A percentile compares a stretch with the other conserved stretches of the same genome.
Conservation (phyloP, 2,113 vertebrate genomes). For the Dasypus novemcinctus region DNA sequence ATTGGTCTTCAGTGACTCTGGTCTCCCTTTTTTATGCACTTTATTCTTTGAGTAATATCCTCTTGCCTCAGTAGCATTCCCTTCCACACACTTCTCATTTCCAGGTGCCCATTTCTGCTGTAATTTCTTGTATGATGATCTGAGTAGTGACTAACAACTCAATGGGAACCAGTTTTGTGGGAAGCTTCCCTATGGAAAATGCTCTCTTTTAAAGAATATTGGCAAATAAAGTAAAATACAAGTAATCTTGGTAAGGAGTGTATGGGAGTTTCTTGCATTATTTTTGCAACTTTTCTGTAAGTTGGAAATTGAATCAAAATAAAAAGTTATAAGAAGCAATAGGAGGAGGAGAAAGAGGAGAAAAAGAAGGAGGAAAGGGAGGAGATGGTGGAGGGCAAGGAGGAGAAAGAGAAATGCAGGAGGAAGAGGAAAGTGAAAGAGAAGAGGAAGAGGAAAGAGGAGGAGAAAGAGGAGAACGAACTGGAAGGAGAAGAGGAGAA, state of each 20-base stretch:
- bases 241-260: not conserved
- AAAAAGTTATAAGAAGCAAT: not conserved
- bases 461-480: not conserved
- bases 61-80: not conserved
- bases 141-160: constrained; percentile 34
- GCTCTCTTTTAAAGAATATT: constrained; percentile 38
- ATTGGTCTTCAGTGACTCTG: not conserved
- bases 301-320: not conserved
- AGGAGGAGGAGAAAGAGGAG: not conserved
- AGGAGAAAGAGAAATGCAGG: not conserved
- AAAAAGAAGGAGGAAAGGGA: not conserved
- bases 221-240: not conserved
- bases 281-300: not conserved
- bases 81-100: not conserved
- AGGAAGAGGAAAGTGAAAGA: not conserved
- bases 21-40: not conserved
- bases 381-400: not conserved
- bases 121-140: not conserved
- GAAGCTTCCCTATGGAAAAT: not conserved
- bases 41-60: not conserved
- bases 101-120: not conserved
- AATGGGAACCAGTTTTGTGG: not conserved
- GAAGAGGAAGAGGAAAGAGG: not conserved
- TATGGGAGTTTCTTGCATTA: not conserved
- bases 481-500: not conserved